Conservation (phyloP, 2,888 invertebrate genomes). For the Mayetiola destructor region DNA sequence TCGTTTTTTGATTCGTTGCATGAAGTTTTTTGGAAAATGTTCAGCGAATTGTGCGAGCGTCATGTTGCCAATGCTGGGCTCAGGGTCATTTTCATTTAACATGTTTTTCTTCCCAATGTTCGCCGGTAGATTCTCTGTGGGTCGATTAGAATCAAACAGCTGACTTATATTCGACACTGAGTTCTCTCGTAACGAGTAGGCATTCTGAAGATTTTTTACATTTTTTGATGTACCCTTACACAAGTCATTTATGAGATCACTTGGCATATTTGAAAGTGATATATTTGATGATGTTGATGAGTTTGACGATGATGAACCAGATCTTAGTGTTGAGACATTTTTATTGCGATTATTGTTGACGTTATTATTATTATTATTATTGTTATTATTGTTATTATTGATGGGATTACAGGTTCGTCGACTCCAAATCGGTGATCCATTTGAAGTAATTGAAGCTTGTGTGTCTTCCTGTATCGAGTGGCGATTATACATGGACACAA, state of each 20-base stretch:
- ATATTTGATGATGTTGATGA: constrained; percentile 24
- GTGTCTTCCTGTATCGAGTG: constrained; percentile 1
- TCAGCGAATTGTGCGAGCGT: neutral
- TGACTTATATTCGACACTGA: too few relatives aligned
- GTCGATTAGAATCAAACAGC: neutral
- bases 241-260: constrained; percentile 1
- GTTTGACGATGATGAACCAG: constrained; percentile 19
- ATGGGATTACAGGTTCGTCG: neutral
- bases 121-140: neutral
- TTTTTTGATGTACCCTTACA: constrained; percentile 1
- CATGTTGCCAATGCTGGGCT: neutral
- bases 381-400: neutral
- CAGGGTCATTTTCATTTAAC: neutral
- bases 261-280: neutral
- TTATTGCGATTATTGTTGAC: neutral
- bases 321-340: constrained; percentile 17
- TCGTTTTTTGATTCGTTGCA: constrained; percentile 21
- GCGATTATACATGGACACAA: neutral
- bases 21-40: constrained; percentile 19
- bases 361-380: neutral
- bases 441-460: neutral
- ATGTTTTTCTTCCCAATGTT: neutral
- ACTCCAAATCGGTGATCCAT: neutral
- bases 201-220: constrained; percentile 2
- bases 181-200: neutral